Evolutionary conservation across 1,140 invertebrate genomes (phyloP).

Genomic region (Nephotettix cincticeps): DNA sequence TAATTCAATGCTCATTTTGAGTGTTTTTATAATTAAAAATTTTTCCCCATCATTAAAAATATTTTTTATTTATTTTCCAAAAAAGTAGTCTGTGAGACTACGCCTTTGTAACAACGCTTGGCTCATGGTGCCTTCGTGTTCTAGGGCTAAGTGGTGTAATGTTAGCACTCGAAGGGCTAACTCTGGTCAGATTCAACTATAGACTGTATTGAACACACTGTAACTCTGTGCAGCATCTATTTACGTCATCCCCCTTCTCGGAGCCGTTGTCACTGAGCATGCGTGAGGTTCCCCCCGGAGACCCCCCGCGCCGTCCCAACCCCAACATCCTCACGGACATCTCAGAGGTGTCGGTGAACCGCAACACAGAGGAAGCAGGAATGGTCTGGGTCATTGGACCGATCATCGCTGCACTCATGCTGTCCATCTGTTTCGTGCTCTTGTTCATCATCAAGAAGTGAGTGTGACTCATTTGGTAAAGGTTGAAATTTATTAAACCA

Average conservation of each 20-base stretch:
- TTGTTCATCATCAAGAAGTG: slow-evolving; percentile 73
- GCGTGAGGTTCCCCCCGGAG: slow-evolving; percentile 82
- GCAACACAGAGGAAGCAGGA: slow-evolving; percentile 75
- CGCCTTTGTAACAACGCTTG: no score
- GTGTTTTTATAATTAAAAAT: no score
- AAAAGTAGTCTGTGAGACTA: no score
- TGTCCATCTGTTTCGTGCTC: slow-evolving; percentile 73
- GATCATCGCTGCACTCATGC: slow-evolving; percentile 73
- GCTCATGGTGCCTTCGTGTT: no score
- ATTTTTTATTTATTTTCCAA: no score
- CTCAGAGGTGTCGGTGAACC: slow-evolving; percentile 71
- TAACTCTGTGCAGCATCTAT: slow-evolving; percentile 84
- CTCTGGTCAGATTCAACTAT: no score
- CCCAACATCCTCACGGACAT: slow-evolving; percentile 72
- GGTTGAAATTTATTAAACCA: no score
- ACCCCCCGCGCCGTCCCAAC: slow-evolving; percentile 80
- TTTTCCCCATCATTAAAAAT: no score
- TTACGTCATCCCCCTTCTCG: slow-evolving; percentile 93
- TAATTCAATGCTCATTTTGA: background rate
- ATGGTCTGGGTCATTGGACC: slow-evolving; percentile 86
- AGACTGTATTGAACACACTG: no score
- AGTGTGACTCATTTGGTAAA: no score
- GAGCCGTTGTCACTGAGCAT: slow-evolving; percentile 85
- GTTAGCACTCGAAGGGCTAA: no score
- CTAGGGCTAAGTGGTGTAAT: no score